Evolutionary conservation across 2,888 invertebrate genomes (phyloP).

Genomic region (Caenorhabditis sp.): DNA sequence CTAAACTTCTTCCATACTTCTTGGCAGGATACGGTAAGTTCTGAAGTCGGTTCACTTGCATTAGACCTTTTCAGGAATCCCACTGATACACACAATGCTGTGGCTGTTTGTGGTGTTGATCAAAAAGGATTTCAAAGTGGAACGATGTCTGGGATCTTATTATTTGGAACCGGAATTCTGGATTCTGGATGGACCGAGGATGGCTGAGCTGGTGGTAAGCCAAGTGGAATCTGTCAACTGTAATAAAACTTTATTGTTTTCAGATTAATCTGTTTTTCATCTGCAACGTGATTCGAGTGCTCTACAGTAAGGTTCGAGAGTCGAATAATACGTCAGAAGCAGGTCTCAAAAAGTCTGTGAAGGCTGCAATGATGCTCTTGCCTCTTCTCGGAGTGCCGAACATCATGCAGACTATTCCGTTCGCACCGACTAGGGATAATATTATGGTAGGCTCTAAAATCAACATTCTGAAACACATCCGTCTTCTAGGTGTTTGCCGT

Average conservation of each 20-base stretch:
- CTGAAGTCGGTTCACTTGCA: neutral
- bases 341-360: conserved; percentile 85
- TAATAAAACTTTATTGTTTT: conserved; percentile 65
- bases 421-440: conserved; percentile 83
- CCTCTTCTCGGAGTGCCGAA: conserved; percentile 85
- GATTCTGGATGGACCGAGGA: conserved; percentile 93
- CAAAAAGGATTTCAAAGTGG: conserved; percentile 80
- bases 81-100: conserved; percentile 79
- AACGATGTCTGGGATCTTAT: conserved; percentile 82
- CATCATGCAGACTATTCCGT: conserved; percentile 85
- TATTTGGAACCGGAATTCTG: conserved; percentile 85
- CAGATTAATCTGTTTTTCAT: conserved; percentile 85
- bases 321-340: conserved; percentile 84
- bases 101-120: conserved; percentile 81
- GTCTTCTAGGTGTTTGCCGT: conserved; percentile 83
- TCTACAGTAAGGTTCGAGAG: conserved; percentile 85
- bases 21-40: conserved; percentile 84
- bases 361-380: conserved; percentile 85
- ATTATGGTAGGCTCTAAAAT: conserved; percentile 72
- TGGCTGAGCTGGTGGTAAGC: conserved; percentile 90
- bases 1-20: conserved; percentile 83
- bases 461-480: neutral
- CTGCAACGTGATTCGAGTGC: conserved; percentile 85
- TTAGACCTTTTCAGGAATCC: conserved; percentile 73
- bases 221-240: neutral